Base-by-base conservation (phyloP, 2,888 invertebrate genomes). In the Apodemia mormo region DNA sequence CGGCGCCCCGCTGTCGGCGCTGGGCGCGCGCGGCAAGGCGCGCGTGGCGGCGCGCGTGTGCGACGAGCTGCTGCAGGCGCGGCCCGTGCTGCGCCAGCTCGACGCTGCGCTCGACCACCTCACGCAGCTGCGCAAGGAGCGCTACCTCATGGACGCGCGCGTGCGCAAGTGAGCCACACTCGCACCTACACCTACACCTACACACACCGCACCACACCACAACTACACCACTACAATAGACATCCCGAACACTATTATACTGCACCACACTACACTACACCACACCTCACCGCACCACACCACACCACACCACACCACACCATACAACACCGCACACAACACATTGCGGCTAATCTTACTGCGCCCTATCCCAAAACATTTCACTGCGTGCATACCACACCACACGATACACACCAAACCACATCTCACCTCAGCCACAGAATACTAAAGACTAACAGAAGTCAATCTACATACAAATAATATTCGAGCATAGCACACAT, bases 21-120 rank as follows among this genome's bases (percentile, higher is more conserved):
- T 99, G 3, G 96, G 96, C 83, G 95, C 98, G 2, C 22, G 22
- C 22, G 96, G 97, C 76, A 99, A 99, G 85, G 96, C 98, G 0
- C 96, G 96, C 75, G 97, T 99, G 80, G 89, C 99, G 66, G 97
- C 97, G 1, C 98, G 97, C 91, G 94, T 99, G 40, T 99, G 99
- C 91, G 98, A 99, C 88, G 99, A 99, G 87, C 94, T 99, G 77
- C 94, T 99, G 65, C 97, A 98, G 89, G 98, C 98, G 87, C 98
- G 98, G 89, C 96, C 97, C 10, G 97, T 99, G 76, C 94, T 97
- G 80, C 94, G 97, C 49, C 98, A 99, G 87, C 96, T 99, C 70
- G 99, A 99, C 81, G 96, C 95, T 45, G 96, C 96, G 72, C 94
- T 99, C 67, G 99, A 99, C 76, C 96, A 96, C 69, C 96, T 97